Percentiles rank a stretch among this genome's conserved stretches.
Evolutionary conservation across 2,113 vertebrate genomes (phyloP).

Genomic region (Tamias sibiricus): DNA sequence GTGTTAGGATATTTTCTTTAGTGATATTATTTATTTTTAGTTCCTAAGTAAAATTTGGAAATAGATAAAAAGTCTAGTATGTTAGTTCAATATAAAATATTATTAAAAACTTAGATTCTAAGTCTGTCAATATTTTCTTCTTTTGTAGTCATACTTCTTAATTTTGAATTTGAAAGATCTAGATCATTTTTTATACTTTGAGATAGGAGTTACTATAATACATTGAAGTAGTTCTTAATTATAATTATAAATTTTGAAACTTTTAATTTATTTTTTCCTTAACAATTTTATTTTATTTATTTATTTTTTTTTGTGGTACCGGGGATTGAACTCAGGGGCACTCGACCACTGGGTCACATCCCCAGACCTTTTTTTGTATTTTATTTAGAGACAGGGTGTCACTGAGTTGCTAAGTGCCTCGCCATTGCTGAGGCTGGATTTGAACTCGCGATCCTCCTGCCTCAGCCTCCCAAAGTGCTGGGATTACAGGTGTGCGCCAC

Average conservation of each 20-base stretch:
- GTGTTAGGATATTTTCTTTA: neutral
- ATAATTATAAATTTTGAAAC: neutral
- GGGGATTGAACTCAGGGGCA: no score
- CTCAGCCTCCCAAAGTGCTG: no score
- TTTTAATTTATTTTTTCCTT: slow-evolving; percentile 45
- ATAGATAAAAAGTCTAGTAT: neutral
- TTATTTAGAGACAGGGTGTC: no score
- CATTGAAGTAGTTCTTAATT: neutral
- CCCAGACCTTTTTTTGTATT: no score
- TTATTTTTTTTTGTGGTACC: no score
- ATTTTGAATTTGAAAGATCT: slow-evolving; percentile 3
- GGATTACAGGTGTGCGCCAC: no score
- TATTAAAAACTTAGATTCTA: neutral
- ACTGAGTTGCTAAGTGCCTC: no score
- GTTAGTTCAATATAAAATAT: neutral
- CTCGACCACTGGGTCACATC: no score
- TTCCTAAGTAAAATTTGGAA: slow-evolving; percentile 52
- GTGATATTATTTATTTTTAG: neutral
- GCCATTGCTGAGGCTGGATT: no score
- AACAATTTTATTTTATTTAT: slow-evolving; percentile 24
- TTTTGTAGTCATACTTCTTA: slow-evolving; percentile 5
- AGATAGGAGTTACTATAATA: neutral
- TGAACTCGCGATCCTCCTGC: no score
- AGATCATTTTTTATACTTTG: slow-evolving; percentile 34
- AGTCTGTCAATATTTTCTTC: neutral